Evolutionary conservation across 2,888 invertebrate genomes (phyloP), one percentile per base, ranked within the genome.

Genomic region (Dusona sp.): DNA sequence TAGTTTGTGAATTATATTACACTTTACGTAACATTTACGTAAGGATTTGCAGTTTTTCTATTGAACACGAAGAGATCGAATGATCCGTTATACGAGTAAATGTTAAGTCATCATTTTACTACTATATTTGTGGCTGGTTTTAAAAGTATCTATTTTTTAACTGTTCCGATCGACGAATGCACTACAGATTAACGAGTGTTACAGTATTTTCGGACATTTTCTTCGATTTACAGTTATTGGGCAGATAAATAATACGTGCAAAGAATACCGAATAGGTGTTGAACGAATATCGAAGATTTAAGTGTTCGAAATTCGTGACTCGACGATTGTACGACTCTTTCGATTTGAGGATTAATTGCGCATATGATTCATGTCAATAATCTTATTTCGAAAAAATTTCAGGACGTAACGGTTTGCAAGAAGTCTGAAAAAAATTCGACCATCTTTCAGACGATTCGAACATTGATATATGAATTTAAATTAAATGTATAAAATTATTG

Each of bases 231-330:
- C 16, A 22, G 22, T 8, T 7, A 57, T 57, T 22, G 54, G 22
- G 38, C 7, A 42, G 36, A 65, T 48, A 22, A 42, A 3, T 33
- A n/a, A 61, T n/a, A 29, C 6, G 38, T 68, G 48, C 51, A 25
- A 73, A 57, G 13, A 65, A 80, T 48, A 8, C 0, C 54, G 67
- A 81, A 51, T 54, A 65, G 38, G 19, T 38, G 22, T 22, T 33
- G n/a, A 22, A 73, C 51, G 36, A 29, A 13, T 70, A 45, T 42
- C 8, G 25, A 29, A 36, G 16, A 72, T 22, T 78, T 54, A 19
- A 38, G 54, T 25, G n/a, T 61, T 54, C 51, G 67, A 72, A 36
- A 77, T 83, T 83, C 57, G 70, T 77, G 48, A 72, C 48, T 77
- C 48, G 36, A 77, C 48, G 70, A 61, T 83, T 72, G 36, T 65